Base-by-base conservation (phyloP, 2,888 invertebrate genomes). In the Eustalomyia histrio region DNA sequence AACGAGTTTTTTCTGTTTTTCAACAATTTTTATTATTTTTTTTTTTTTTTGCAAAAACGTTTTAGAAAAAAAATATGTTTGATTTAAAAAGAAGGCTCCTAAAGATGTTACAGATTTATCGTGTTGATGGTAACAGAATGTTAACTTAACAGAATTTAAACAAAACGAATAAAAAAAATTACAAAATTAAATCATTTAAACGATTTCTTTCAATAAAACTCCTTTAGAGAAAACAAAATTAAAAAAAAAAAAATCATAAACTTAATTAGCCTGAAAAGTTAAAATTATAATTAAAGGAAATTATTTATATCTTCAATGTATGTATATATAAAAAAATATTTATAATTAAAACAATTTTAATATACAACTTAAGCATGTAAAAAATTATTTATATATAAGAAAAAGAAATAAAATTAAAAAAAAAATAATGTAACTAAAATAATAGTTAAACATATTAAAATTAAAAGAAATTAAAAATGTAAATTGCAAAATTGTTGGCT, bases 281-380 rank as follows among this genome's bases (percentile, higher is more conserved):
- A 4, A 33, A 33, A 33, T 33, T 16, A 58, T 33, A 35, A 14
- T 47, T 39, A 60, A 60, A 17, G 8, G 16, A 60, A 35, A 17
- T 39, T 35, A 35, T 39, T 17, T 35, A 60, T 18, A 35, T 18
- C 58, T 33, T 58, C 33, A 33, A 67, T 58, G 65, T 43, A 72
- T n/a, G 43, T 64, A 58, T 39, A 24, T 47, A 35, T 53, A 63
- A 17, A 60, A 75, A 43, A 71, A 61, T 57, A 29, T 6, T 29
- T 1, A 6, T 29, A 29, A 29, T 29, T 29, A 76, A 76, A 76
- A 76, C 72, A 76, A 73, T 52, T 76, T 68, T 71, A 67, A 72
- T 80, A 72, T 81, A 81, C 81, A 81, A 78, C 81, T 81, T 81
- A 81, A 81, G 74, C 81, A 53, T 74, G 69, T 81, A 81, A 63